phyloP scores from a whole-genome alignment of 2,113 vertebrate genomes.

The Gavia stellata region DNA sequence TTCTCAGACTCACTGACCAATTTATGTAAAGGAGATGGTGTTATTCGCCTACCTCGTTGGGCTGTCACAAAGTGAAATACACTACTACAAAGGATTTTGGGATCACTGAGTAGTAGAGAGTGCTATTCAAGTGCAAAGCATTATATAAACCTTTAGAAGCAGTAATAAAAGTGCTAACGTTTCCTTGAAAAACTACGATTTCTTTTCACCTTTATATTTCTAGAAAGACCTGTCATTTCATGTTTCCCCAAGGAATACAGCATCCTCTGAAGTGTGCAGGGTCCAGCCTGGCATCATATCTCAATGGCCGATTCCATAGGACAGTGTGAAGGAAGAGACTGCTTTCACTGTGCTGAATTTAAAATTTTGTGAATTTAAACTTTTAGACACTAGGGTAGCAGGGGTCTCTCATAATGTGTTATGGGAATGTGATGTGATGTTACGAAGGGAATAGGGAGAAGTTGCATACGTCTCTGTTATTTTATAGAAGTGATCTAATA shows the following conservation, averaged over 20 bases:
- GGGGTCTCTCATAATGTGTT: neutral
- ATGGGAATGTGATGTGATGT: neutral
- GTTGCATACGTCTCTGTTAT: neutral
- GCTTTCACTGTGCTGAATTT: neutral
- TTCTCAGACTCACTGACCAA: slow-evolving; percentile 35
- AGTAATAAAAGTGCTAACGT: slow-evolving; percentile 7
- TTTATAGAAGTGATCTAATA: neutral
- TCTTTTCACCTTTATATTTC: slow-evolving; percentile 6
- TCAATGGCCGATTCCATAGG: neutral
- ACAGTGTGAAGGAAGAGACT: neutral
- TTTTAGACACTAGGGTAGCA: neutral
- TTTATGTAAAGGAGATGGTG: slow-evolving; percentile 31
- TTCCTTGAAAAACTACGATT: slow-evolving; percentile 23
- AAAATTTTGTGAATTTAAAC: neutral
- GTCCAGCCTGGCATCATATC: neutral
- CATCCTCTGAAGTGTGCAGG: neutral
- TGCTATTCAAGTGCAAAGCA: slow-evolving; percentile 8
- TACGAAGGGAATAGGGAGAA: neutral
- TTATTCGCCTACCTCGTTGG: neutral
- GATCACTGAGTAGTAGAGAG: neutral
- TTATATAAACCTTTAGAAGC: slow-evolving; percentile 27
- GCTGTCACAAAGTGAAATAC: slow-evolving; percentile 38
- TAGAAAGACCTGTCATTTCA: neutral
- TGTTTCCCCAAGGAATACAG: neutral
- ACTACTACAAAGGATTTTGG: neutral